phyloP scores from a whole-genome alignment of 2,797 vertebrate species.

The Poecile montanus region DNA sequence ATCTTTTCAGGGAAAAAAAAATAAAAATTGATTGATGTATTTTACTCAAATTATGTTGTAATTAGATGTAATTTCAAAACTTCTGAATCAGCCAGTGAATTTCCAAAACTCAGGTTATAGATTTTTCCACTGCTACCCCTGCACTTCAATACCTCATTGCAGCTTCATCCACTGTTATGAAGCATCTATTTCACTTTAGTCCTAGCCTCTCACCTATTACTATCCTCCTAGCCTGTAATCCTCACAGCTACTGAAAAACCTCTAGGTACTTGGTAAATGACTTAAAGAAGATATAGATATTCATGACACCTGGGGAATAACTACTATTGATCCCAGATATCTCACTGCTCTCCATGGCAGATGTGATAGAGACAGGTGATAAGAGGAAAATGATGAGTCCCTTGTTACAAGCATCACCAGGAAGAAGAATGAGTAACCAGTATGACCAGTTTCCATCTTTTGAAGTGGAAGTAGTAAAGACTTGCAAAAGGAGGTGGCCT shows the following conservation, averaged over 20 bases:
- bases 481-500: background rate
- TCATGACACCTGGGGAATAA: background rate
- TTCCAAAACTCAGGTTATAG: background rate
- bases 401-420: background rate
- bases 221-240: background rate
- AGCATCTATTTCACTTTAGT: background rate
- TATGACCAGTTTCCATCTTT: background rate
- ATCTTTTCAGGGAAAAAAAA: background rate
- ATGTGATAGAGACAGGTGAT: background rate
- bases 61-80: background rate
- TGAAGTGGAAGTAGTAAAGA: background rate
- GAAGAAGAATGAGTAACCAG: background rate
- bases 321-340: background rate
- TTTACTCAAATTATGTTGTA: background rate
- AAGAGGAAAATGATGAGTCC: background rate
- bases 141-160: background rate
- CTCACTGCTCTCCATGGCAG: background rate
- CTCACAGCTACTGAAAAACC: background rate
- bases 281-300: background rate
- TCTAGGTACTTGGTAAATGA: background rate
- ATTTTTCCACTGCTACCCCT: background rate
- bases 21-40: rapidly evolving
- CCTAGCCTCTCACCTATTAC: background rate
- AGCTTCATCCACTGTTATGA: background rate
- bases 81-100: background rate